These are phyloP conservation scores for Drosophila sordidapex DNA, from an alignment of 2,888 invertebrate species.

Conservation along the genomic window DNA sequence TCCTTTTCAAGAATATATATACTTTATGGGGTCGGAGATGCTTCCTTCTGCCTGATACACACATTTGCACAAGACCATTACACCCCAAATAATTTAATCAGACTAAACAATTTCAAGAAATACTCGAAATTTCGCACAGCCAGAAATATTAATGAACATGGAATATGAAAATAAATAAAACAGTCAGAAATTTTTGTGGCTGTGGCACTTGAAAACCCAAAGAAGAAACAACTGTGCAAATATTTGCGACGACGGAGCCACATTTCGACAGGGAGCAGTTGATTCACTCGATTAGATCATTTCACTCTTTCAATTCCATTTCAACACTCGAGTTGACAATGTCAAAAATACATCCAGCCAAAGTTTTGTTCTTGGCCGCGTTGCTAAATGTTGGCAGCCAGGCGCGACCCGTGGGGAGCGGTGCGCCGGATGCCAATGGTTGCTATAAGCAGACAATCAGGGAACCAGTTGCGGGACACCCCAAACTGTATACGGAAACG, in stretches of 20 bases:
- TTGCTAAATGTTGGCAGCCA: conserved; percentile 42
- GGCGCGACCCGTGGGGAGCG: conserved; percentile 37
- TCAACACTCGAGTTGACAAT: conserved; percentile 30
- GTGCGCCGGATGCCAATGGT: conserved; percentile 49
- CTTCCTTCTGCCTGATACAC: no score
- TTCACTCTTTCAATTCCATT: conserved; percentile 7
- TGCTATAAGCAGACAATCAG: conserved; percentile 67
- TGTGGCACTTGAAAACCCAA: background rate
- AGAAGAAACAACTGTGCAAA: conserved; percentile 54
- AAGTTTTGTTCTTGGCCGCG: conserved; percentile 39
- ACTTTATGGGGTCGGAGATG: no score
- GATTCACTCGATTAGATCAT: conserved; percentile 27
- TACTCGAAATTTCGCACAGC: background rate
- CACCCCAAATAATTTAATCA: background rate
- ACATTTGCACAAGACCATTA: no score
- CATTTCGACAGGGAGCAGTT: conserved; percentile 41
- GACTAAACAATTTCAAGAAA: background rate
- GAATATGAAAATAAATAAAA: conserved; percentile 40
- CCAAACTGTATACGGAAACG: conserved; percentile 61
- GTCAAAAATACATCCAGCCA: conserved; percentile 35
- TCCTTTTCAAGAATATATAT: no score
- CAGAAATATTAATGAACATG: background rate
- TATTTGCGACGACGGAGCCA: conserved; percentile 40
- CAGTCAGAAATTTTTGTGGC: conserved; percentile 22
- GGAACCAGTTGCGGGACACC: conserved; percentile 49